phyloP scores from a whole-genome alignment of 2,113 vertebrate species.

The Plestiodon gilberti region DNA sequence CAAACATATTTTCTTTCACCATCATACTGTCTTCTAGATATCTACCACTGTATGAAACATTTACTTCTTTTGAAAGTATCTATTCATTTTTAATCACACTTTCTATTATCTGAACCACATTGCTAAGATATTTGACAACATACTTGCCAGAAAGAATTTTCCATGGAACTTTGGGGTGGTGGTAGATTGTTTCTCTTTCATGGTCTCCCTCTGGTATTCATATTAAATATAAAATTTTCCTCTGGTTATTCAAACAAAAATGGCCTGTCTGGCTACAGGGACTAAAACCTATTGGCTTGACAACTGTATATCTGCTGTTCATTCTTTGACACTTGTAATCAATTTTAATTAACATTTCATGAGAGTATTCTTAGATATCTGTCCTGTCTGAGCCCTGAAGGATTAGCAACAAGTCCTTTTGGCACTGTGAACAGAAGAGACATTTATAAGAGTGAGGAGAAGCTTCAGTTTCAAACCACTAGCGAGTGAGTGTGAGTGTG shows the following conservation, averaged over 20 bases:
- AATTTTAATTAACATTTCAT: slow-evolving; percentile 1
- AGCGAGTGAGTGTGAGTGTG: slow-evolving; percentile 1
- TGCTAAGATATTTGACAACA: slow-evolving; percentile 51
- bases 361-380: not conserved
- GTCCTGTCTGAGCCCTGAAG: not conserved
- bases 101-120: not conserved
- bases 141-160: slow-evolving; percentile 63
- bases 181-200: slow-evolving; percentile 46
- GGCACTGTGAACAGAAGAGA: not conserved
- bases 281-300: slow-evolving; percentile 45
- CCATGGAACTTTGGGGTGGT: slow-evolving; percentile 47
- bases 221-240: slow-evolving; percentile 63
- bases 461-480: not conserved
- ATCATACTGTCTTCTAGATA: slow-evolving; percentile 14
- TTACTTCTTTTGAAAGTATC: slow-evolving; percentile 56
- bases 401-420: not conserved
- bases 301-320: slow-evolving; percentile 7
- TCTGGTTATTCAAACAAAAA: slow-evolving; percentile 56
- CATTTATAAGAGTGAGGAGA: not conserved
- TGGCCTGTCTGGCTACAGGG: not conserved
- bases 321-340: not conserved
- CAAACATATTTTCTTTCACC: not conserved
- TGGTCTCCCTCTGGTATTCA: slow-evolving; percentile 56
- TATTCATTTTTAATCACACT: slow-evolving; percentile 39
- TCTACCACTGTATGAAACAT: slow-evolving; percentile 38